Base-by-base conservation (phyloP, 2,888 invertebrate genomes). In the Stenchaetothrips biformis region DNA sequence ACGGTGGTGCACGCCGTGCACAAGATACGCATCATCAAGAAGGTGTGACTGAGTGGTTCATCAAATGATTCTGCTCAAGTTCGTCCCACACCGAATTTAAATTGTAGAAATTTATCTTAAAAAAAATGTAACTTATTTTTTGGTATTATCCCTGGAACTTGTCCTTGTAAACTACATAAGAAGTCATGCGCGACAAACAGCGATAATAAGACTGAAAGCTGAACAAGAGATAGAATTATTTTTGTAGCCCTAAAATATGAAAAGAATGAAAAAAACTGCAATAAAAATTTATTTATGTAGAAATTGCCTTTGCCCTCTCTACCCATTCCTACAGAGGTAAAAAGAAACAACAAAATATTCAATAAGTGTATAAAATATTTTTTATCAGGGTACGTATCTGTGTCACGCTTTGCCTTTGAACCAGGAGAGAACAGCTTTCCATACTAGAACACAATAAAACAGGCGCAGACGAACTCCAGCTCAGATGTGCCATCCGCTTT, bases 1-100 rank as follows among this genome's bases (percentile, higher is more conserved):
- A 74, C 67, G 8, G 67, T 74, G 7, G 67, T 74, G 25, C 67
- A 74, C 67, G 67, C 67, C 67, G 67, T 74, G 21, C 21, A 74
- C 21, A 74, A 21, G 67, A 74, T 74, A 25, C 67, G 67, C 7
- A 11, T 74, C 25, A 74, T 74, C 67, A 74, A 25, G 7, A 25
- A 53, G 16, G 53, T 6, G 53, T 6, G 53, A 53, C 16, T 9
- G 13, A 53, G 13, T 53, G 13, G 53, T 13, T 53, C 53, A 11
- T 13, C 53, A 53, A n/a, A 18, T 53, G 18, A 13, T 37, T 37
- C 37, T 37, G 37, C 37, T 37, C 37, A 37, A 37, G 4, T 2
- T 1, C 37, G 37, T 37, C 37, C 37, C 37, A 37, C 37, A 4
- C 37, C 37, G 2, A 37, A 37, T 37, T n/a, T 37, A 37, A 37